Evolutionary conservation across 2,797 vertebrate genomes (phyloP), one percentile per base, ranked within the genome.

Genomic region (Sarcophilus harrisii): DNA sequence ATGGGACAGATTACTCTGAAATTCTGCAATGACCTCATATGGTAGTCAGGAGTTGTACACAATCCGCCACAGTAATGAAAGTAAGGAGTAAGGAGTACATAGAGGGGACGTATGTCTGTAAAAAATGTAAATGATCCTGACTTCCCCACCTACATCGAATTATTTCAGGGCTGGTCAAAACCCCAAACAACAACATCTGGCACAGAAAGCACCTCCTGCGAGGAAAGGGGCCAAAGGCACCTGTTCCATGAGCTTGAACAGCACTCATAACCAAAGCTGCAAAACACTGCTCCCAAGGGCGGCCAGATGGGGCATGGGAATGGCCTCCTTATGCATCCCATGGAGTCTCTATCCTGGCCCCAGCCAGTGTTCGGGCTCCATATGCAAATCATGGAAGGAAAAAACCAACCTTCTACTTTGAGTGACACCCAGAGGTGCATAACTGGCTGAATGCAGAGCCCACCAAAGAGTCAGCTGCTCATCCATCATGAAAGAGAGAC

Each of bases 141-240:
- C 66, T 38, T 73, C 66, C 2, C 16, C 66, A 21, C n/a, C 91
- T 93, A 92, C 54, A 60, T 58, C 93, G 60, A 18, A 90, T 89
- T 94, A 90, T 60, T 87, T 28, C 87, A 55, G 32, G 91, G n/a
- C 0, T 87, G 30, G 95, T 81, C 10, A 92, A 90, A 89, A 92
- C 1, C 10, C 3, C 18, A 58, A 60, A 90, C 54, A 60, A 90
- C 54, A 58, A 57, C 55, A 28, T 12, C 2, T 59, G 32, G 95
- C 90, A 52, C 90, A 93, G 92, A 73, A 73, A 54, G 30, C 21
- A 32, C 55, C 30, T 73, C 57, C 38, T 54, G 73, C 9, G 73
- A 94, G 55, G 91, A 60, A 11, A 90, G 58, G 52, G n/a, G 30
- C 66, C n/a, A 52, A 38, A 92, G 29, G 21, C 90, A 55, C 49